Evolutionary conservation across 2,888 invertebrate genomes (phyloP), one percentile per base, ranked within the genome.

Genomic region (Tetragonisca angustula): DNA sequence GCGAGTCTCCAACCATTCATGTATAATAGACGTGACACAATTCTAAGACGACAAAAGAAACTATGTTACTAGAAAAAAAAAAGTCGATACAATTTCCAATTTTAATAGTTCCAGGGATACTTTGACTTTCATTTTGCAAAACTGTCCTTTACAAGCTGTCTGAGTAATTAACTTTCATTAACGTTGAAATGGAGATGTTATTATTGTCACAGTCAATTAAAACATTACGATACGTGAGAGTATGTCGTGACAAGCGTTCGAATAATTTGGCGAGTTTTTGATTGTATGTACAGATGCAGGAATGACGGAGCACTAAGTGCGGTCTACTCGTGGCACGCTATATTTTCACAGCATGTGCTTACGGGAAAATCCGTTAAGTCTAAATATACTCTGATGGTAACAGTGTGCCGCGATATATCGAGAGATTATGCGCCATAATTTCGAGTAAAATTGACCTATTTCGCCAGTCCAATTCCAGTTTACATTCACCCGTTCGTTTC

Each of bases 1-100:
- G 90, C 93, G 92, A 92, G 91, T 93, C 94, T 93, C 94, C 94
- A 94, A 94, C 94, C 94, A 94, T 94, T 94, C 94, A 94, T 94
- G 93, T 94, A 94, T 93, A 88, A 92, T 94, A 85, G 67, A 32
- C 75, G 27, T 59, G 32, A 89, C 89, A 91, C 91, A 89, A 84
- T 88, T 90, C 93, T 94, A 87, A 15, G 90, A 89, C 75, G 84
- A 64, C 24, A 79, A 75, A n/a, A 27, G 27, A 19, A 61, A 4
- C 1, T 27, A 21, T 36, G 54, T 19, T 74, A 24, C 27, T 24
- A 5, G 9, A 43, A 9, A 43, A 43, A 43, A 9, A 43, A 43
- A 43, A 11, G 43, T 43, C 43, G 1, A 11, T 43, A 43, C 43
- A 43, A 36, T 9, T 36, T 9, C 9, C 9, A 36, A 43, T 43